phyloP scores from a whole-genome alignment of 2,113 vertebrate genomes.

The Nothocercus nigrocapillus region DNA sequence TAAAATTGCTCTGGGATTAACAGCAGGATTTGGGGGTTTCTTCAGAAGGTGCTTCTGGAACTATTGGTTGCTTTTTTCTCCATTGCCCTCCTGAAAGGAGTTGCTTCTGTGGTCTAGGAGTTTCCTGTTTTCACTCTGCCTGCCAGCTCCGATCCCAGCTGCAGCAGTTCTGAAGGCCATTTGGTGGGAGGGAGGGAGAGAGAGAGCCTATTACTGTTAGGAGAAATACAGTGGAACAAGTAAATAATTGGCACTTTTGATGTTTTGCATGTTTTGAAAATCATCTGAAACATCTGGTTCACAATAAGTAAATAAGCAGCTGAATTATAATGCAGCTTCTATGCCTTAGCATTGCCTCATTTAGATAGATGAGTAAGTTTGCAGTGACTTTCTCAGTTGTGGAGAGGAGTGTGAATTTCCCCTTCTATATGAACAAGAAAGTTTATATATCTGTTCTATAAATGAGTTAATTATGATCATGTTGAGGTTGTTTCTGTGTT shows the following conservation, averaged over 20 bases:
- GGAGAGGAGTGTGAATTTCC: background rate
- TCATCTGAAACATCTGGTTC: background rate
- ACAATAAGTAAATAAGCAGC: background rate
- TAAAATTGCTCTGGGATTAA: background rate
- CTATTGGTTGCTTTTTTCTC: background rate
- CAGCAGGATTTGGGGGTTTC: background rate
- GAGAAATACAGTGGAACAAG: background rate
- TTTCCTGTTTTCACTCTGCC: background rate
- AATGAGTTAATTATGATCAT: background rate
- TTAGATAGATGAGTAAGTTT: background rate
- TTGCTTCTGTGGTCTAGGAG: accelerated
- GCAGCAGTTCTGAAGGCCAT: background rate
- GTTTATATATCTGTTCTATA: background rate
- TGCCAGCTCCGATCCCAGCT: accelerated
- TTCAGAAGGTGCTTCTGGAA: background rate
- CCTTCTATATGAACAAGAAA: accelerated
- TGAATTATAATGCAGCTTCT: background rate
- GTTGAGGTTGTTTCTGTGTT: background rate
- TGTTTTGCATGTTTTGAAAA: background rate
- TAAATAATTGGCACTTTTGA: background rate
- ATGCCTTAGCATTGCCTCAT: background rate
- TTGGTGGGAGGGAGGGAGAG: background rate
- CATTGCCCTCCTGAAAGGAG: background rate
- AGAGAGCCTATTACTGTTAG: background rate
- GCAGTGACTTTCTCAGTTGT: background rate